phyloP scores from a whole-genome alignment of 2,797 vertebrate genomes.

The Scleropages formosus region DNA sequence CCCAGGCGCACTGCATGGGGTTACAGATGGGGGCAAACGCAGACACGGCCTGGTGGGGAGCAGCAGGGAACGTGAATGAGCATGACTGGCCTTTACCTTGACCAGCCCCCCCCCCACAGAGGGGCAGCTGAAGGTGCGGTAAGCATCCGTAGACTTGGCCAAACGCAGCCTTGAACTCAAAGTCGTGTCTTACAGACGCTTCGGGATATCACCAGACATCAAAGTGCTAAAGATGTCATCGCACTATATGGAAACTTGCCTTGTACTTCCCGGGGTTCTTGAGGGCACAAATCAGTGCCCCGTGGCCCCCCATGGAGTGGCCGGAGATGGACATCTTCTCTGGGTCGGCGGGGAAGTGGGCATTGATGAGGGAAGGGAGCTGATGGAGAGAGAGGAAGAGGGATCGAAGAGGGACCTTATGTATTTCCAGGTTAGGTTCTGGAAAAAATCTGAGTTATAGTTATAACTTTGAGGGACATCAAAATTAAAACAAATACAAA shows the following conservation, averaged over 20 bases:
- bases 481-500: too few species aligned
- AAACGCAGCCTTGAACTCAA: too few species aligned
- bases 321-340: constrained; percentile 86
- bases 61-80: not conserved
- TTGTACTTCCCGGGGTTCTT: constrained; percentile 91
- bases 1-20: constrained; percentile 89
- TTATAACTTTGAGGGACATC: too few species aligned
- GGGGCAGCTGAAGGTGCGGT: too few species aligned
- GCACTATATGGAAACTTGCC: constrained; percentile 57
- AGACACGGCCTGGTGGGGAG: constrained; percentile 78
- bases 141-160: too few species aligned
- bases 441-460: too few species aligned
- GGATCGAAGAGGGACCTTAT: not conserved
- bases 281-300: constrained; percentile 85
- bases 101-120: not conserved
- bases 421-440: too few species aligned
- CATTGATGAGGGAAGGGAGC: constrained; percentile 86
- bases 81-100: not conserved
- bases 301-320: constrained; percentile 96
- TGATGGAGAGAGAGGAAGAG: constrained; percentile 52
- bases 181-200: too few species aligned
- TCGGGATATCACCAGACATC: too few species aligned
- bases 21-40: constrained; percentile 96
- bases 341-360: constrained; percentile 83
- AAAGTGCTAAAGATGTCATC: too few species aligned